Conservation (phyloP, 2,888 invertebrate genomes). For the Chaetogeoica ovagalla region DNA sequence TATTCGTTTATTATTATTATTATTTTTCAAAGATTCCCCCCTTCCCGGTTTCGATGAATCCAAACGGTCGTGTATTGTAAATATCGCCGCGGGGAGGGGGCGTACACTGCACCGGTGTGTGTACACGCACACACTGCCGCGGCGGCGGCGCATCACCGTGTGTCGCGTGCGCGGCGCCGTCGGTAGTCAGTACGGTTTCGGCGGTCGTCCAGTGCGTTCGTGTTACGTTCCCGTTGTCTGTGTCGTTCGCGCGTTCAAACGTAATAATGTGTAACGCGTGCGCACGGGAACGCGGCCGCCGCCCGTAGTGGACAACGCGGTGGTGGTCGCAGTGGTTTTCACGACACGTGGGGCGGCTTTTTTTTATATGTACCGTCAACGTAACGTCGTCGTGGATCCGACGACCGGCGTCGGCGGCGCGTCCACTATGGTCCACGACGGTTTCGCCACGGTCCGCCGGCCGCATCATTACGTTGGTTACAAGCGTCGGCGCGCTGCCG, state of each 20-base stretch:
- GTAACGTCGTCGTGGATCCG: constrained; percentile 15
- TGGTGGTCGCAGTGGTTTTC: no score
- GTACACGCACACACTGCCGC: neutral
- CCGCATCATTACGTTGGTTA: constrained; percentile 49
- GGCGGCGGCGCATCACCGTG: constrained; percentile 1
- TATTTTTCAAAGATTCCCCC: no score
- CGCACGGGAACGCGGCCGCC: neutral
- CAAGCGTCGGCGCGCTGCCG: constrained; percentile 48
- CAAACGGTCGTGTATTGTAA: no score
- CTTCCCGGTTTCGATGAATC: no score
- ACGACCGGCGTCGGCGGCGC: neutral
- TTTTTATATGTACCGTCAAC: constrained; percentile 37
- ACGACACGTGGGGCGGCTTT: neutral
- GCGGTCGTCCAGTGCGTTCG: neutral
- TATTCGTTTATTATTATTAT: no score
- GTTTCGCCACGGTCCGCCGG: constrained; percentile 77
- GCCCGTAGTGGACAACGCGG: neutral
- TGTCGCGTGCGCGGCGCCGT: neutral
- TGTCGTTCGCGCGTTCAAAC: no score
- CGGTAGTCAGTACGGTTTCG: constrained; percentile 32
- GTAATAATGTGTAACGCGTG: no score
- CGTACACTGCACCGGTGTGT: no score
- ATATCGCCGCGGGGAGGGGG: no score
- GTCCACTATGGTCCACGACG: constrained; percentile 68
- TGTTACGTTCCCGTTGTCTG: neutral